phyloP scores from a whole-genome alignment of 2,888 invertebrate species.

The Eupithecia tripunctaria region DNA sequence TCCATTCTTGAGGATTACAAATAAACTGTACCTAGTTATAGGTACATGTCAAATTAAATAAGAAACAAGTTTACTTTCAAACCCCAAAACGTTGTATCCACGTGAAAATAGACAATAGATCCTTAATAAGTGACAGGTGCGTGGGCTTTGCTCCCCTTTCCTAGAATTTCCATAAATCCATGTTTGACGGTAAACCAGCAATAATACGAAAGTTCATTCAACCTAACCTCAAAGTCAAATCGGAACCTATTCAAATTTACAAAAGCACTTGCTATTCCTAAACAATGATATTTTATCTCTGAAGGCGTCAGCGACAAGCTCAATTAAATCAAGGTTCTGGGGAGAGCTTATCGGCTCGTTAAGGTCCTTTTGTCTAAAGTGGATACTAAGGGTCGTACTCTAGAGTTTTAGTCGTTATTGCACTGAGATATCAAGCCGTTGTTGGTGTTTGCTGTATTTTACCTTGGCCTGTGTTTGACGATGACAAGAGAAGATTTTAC shows the following conservation, averaged over 20 bases:
- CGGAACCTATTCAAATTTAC: slow-evolving; percentile 10
- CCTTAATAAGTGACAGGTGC: neutral
- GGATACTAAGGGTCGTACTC: neutral
- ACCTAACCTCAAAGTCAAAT: slow-evolving; percentile 14
- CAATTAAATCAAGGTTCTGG: slow-evolving; percentile 40
- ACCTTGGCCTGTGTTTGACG: neutral
- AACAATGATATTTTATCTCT: slow-evolving; percentile 39
- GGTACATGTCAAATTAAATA: neutral
- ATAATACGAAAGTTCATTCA: slow-evolving; percentile 8
- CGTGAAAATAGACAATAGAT: neutral
- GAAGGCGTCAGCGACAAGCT: slow-evolving; percentile 33
- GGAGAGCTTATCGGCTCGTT: neutral
- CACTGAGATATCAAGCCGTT: neutral
- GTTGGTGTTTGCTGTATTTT: neutral
- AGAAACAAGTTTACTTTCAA: neutral
- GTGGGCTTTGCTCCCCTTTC: slow-evolving; percentile 3
- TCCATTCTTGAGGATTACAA: neutral
- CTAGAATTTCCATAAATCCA: slow-evolving; percentile 5
- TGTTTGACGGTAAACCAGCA: neutral
- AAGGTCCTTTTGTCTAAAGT: neutral
- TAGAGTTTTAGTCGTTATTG: neutral
- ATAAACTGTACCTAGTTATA: neutral
- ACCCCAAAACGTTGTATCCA: neutral
- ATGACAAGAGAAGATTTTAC: neutral
- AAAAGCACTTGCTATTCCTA: slow-evolving; percentile 6